Conservation (phyloP, 64 coral and sea anemone species). For the Trachythela sp. region DNA sequence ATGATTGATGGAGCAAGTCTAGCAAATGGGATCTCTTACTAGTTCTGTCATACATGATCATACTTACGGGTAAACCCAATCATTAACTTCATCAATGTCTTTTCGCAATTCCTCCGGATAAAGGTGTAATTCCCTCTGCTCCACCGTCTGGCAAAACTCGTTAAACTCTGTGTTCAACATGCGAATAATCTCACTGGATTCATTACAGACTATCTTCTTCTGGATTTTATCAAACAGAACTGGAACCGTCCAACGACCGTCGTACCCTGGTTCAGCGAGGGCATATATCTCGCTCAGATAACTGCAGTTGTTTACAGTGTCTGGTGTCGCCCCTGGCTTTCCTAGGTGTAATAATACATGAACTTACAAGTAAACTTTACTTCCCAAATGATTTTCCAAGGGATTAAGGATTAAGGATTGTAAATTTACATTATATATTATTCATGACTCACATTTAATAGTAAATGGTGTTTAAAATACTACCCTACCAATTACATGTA, state of each 20-base stretch:
- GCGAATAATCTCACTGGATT: conserved; percentile 87
- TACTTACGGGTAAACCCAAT: conserved; percentile 87
- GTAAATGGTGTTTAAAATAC: neutral
- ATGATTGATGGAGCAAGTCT: too few species aligned
- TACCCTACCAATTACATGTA: conserved; percentile 47
- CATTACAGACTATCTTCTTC: conserved; percentile 74
- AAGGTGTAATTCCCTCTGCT: conserved; percentile 72
- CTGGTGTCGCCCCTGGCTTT: conserved; percentile 17
- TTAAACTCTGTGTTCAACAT: conserved; percentile 87
- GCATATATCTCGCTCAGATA: conserved; percentile 70
- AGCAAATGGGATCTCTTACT: too few species aligned
- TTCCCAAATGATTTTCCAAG: too few species aligned
- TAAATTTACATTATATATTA: too few species aligned
- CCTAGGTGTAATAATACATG: neutral
- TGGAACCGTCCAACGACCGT: conserved; percentile 61
- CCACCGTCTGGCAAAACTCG: conserved; percentile 66
- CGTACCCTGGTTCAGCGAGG: conserved; percentile 42
- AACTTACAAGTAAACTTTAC: neutral
- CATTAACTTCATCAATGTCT: conserved; percentile 74
- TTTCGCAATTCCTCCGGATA: conserved; percentile 64
- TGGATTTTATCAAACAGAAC: conserved; percentile 82
- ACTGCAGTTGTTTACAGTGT: conserved; percentile 69
- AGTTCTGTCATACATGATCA: too few species aligned
- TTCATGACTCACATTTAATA: too few species aligned
- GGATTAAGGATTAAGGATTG: too few species aligned